Evolutionary conservation across 2,113 vertebrate species (phyloP).

Genomic region (Castor canadensis): DNA sequence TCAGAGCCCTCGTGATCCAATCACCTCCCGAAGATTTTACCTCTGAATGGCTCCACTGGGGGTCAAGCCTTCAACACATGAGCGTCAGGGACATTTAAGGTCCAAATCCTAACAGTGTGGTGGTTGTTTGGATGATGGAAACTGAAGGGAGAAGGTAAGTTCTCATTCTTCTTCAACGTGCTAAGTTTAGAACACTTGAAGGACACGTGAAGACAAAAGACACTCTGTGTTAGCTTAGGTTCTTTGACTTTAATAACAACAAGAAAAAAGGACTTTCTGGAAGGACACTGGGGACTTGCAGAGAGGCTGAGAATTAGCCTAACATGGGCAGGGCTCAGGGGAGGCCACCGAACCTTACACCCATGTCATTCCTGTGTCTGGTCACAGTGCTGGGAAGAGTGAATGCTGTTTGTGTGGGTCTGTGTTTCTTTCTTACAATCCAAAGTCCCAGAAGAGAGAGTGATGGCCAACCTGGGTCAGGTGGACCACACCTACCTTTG

Average conservation of each 20-base stretch:
- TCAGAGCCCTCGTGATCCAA: not conserved
- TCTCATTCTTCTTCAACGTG: not conserved
- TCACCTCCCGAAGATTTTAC: too few species aligned
- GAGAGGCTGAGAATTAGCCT: not conserved
- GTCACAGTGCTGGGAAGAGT: not conserved
- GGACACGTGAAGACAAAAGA: not conserved
- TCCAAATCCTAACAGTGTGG: not conserved
- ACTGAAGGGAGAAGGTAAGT: not conserved
- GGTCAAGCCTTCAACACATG: not conserved
- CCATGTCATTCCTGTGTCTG: not conserved
- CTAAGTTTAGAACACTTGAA: not conserved
- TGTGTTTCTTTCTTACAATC: not conserved
- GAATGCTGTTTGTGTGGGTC: not conserved
- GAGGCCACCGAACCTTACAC: fast-evolving
- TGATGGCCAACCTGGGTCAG: too few species aligned
- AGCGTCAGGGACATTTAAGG: not conserved
- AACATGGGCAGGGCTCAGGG: not conserved
- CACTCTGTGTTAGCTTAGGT: not conserved
- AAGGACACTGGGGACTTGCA: not conserved
- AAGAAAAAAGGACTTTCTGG: not conserved
- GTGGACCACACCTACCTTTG: not conserved
- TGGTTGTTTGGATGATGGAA: not conserved
- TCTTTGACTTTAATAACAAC: slow-evolving; percentile 7
- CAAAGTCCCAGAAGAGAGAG: not conserved
- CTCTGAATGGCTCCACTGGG: not conserved